Evolutionary conservation across 2,113 vertebrate species (phyloP).

Genomic region (Orientallactaga bullata): DNA sequence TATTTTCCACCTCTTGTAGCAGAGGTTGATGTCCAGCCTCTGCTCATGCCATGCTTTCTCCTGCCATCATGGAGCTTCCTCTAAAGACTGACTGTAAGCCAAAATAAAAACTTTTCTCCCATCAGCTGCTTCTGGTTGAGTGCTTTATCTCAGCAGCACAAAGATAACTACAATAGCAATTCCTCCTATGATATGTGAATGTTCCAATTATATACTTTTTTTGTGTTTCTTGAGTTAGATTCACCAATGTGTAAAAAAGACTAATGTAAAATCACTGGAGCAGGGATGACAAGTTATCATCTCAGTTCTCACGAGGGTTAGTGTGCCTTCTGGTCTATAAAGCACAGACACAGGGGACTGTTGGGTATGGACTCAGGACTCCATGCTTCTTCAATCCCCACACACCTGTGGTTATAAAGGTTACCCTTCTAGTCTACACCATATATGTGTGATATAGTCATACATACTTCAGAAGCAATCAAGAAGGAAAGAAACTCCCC

Average conservation of each 20-base stretch:
- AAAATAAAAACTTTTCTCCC: too few relatives aligned
- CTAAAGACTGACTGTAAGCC: too few relatives aligned
- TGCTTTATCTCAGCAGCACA: too few relatives aligned
- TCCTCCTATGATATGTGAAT: too few relatives aligned
- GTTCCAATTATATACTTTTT: too few relatives aligned
- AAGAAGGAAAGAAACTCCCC: background rate
- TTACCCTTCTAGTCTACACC: background rate
- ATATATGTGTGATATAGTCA: background rate
- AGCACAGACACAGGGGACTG: background rate
- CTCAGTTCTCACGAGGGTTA: background rate
- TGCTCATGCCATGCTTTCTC: too few relatives aligned
- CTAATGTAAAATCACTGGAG: too few relatives aligned
- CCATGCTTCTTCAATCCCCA: background rate
- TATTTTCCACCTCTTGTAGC: too few relatives aligned
- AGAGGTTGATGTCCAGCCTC: too few relatives aligned
- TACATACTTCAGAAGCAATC: background rate
- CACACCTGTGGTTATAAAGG: background rate
- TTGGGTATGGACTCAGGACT: background rate
- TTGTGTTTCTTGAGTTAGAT: background rate
- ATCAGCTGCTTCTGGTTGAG: too few relatives aligned
- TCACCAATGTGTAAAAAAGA: background rate
- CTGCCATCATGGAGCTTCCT: too few relatives aligned
- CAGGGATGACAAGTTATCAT: background rate
- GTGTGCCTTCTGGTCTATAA: background rate
- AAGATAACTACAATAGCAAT: too few relatives aligned